Conservation (phyloP, 2,797 vertebrate genomes). For the Lagorchestes hirsutus region DNA sequence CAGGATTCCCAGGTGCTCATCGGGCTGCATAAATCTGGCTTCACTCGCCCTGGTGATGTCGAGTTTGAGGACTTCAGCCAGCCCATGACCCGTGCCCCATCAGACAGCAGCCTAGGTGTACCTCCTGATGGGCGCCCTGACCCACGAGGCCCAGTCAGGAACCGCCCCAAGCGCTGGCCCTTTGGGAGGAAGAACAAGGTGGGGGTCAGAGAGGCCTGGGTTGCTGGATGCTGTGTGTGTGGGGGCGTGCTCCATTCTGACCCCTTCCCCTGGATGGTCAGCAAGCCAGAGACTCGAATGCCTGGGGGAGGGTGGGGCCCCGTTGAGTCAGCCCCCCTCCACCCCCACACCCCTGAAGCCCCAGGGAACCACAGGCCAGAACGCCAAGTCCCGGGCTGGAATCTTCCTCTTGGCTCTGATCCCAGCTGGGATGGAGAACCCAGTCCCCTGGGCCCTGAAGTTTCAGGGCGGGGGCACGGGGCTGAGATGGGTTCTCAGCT, state of each 20-base stretch:
- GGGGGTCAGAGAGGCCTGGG: constrained; percentile 58
- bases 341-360: neutral
- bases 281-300: neutral
- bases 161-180: constrained; percentile 92
- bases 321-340: constrained; percentile 52
- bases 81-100: constrained; percentile 92
- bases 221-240: neutral
- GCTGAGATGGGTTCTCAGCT: neutral
- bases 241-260: neutral
- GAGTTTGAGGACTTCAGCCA: constrained; percentile 96
- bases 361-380: constrained; percentile 15
- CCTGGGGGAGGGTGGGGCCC: constrained; percentile 45
- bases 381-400: constrained; percentile 73
- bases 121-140: constrained; percentile 86
- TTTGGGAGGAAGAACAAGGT: constrained; percentile 95
- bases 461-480: neutral
- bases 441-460: constrained; percentile 61
- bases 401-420: constrained; percentile 78
- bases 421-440: constrained; percentile 70
- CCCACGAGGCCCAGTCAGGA: constrained; percentile 86
- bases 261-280: constrained; percentile 21
- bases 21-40: constrained; percentile 94
- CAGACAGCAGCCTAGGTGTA: constrained; percentile 92
- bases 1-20: constrained; percentile 92
- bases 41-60: constrained; percentile 92